Base-by-base conservation (phyloP, 1,140 invertebrate genomes). In the Sminthurinus signatus region DNA sequence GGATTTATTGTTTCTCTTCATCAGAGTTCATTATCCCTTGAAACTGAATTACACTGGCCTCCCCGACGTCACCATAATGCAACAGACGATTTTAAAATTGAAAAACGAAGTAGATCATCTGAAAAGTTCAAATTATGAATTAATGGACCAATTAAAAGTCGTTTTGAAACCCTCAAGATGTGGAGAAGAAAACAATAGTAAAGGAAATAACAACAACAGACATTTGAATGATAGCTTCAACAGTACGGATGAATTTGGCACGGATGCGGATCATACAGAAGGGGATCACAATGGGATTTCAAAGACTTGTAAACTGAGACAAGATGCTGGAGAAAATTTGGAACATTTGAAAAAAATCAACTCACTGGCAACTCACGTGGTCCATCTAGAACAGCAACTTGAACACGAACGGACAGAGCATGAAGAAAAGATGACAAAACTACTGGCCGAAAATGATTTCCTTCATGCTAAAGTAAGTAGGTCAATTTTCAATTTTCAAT, bases 1-100 rank as follows among this genome's bases (percentile, higher is more conserved):
- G 21, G 12, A 4, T 31, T 60, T n/a, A n/a, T n/a, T n/a, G n/a
- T n/a, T n/a, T n/a, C n/a, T n/a, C n/a, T n/a, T n/a, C n/a, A n/a
- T 59, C 61, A 79, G 79, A 70, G 80, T 80, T 36, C 76, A 80
- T 72, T 81, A 81, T 73, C 80, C 80, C 39, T 70, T 81, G 57
- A 76, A 79, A 14, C 48, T 81, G 65, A 78, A 79, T 58, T 80
- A 81, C 64, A 77, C 75, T 70, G 79, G 79, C 48, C 75, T 75
- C 51, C 80, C 80, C 12, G 78, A 81, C 75, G 76, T 79, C 23
- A 28, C 69, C 42, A 72, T 79, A 65, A 69, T 81, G 21, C 79
- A 81, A 76, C 73, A 74, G 4, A 80, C 76, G 0, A 80, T 81
- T 28, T 71, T 75, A 62, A 76, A 73, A 71, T 70, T 81, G 4